These are phyloP conservation scores for Malurus alboscapulatus DNA, from an alignment of 2,113 vertebrate species.

Conservation along the genomic window DNA sequence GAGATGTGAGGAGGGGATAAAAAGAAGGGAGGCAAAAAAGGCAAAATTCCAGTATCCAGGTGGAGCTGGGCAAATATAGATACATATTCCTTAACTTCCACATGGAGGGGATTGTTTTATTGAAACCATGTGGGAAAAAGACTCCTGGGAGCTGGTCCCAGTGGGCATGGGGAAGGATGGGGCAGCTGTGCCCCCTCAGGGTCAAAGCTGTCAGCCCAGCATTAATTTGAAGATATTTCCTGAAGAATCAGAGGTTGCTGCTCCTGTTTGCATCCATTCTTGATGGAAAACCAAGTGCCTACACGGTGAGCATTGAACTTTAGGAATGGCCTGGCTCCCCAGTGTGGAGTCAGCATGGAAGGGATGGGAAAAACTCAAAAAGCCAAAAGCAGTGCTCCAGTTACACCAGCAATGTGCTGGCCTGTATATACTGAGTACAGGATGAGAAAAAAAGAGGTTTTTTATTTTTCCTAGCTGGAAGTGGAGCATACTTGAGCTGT, in stretches of 20 bases:
- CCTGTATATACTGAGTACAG: not conserved
- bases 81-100: not conserved
- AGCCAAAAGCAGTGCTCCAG: not conserved
- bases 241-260: not conserved
- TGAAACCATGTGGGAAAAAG: not conserved
- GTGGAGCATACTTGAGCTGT: not conserved
- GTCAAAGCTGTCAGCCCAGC: not conserved
- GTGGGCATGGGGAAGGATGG: fast-evolving
- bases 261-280: not conserved
- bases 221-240: not conserved
- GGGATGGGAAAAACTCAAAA: not conserved
- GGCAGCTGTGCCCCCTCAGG: not conserved
- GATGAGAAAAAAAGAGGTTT: not conserved
- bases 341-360: not conserved
- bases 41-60: not conserved
- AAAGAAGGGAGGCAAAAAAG: not conserved
- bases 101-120: not conserved
- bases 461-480: not conserved
- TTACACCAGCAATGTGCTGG: not conserved
- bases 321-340: not conserved
- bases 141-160: fast-evolving
- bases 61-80: not conserved
- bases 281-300: not conserved
- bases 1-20: fast-evolving
- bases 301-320: fast-evolving